Evolutionary conservation across 2,888 invertebrate species (phyloP).

Genomic region (Drosophila siamana): DNA sequence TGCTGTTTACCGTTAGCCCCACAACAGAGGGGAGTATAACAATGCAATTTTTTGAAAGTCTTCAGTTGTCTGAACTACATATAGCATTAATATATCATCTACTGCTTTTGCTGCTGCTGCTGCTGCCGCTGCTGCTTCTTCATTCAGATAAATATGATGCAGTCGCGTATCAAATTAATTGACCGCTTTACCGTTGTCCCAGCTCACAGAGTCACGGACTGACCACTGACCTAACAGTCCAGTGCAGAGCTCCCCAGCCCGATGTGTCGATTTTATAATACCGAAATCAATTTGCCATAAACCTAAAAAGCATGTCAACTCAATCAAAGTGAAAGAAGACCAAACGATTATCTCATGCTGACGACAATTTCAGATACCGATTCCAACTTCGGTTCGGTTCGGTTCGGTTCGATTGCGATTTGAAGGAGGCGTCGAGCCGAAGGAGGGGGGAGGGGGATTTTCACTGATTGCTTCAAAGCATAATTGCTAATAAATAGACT

Average conservation of each 20-base stretch:
- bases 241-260: too few species aligned
- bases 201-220: constrained; percentile 29
- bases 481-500: constrained; percentile 59
- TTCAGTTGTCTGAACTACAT: constrained; percentile 51
- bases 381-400: background rate
- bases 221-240: background rate
- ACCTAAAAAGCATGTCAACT: constrained; percentile 46
- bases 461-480: constrained; percentile 34
- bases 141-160: constrained; percentile 18
- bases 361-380: constrained; percentile 22
- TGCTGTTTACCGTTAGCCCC: constrained; percentile 53
- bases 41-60: constrained; percentile 66
- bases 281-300: constrained; percentile 59
- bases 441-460: background rate
- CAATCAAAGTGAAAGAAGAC: constrained; percentile 70
- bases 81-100: constrained; percentile 1
- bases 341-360: constrained; percentile 64
- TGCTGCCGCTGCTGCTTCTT: background rate
- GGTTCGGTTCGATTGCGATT: too few species aligned
- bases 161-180: constrained; percentile 53
- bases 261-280: constrained; percentile 51
- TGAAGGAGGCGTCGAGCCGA: too few species aligned
- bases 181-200: constrained; percentile 52
- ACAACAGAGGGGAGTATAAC: constrained; percentile 28
- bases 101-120: background rate